These are phyloP conservation scores for Myotis myotis DNA, from an alignment of 2,797 vertebrate genomes.

Conservation along the genomic window DNA sequence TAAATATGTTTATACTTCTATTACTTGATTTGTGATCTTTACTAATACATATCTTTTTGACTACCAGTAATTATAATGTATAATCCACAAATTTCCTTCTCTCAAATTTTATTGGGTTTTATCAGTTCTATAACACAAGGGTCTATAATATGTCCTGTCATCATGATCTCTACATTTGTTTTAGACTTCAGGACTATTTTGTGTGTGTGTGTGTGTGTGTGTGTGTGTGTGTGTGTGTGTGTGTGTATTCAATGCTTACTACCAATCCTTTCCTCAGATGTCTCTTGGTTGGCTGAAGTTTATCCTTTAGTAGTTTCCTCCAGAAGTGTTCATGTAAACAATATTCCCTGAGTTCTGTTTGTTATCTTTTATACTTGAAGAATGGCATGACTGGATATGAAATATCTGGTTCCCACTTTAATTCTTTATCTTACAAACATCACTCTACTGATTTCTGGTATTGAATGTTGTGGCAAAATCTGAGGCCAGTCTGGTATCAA, in stretches of 20 bases:
- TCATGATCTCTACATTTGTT: background rate
- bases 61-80: background rate
- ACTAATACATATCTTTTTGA: background rate
- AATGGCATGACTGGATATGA: background rate
- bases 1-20: background rate
- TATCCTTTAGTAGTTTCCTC: background rate
- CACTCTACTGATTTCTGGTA: background rate
- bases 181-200: background rate
- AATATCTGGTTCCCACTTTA: background rate
- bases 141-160: background rate
- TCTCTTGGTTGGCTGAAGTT: background rate
- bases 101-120: background rate
- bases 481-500: background rate
- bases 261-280: background rate
- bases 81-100: background rate
- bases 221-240: too few species aligned
- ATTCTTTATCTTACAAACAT: background rate
- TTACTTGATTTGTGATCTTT: background rate
- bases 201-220: too few species aligned
- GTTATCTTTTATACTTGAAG: slow-evolving; percentile 3
- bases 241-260: background rate
- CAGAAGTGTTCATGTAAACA: background rate
- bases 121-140: background rate
- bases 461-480: background rate
- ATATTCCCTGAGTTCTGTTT: background rate